A percentile compares a stretch with the other conserved stretches of the same genome.
These are phyloP conservation scores for Gobionotothen gibberifrons DNA, from an alignment of 2,797 vertebrate genomes.

Conservation along the genomic window DNA sequence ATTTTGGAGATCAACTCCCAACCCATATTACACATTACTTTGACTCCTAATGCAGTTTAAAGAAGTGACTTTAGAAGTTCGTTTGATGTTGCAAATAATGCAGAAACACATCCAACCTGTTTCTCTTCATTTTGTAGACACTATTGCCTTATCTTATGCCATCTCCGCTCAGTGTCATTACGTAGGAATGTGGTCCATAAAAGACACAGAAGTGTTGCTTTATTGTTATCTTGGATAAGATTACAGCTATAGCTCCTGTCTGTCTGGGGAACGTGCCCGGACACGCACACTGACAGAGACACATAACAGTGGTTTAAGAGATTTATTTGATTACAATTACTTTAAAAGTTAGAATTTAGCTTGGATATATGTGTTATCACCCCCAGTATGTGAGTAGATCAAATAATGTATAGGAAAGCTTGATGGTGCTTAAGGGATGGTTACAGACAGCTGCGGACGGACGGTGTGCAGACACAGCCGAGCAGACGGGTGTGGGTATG, in stretches of 20 bases:
- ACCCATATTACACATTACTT: not conserved
- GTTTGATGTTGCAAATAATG: not conserved
- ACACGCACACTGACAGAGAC: slow-evolving; percentile 12
- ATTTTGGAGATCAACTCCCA: not conserved
- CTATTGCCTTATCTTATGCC: slow-evolving; percentile 1
- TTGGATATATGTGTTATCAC: not conserved
- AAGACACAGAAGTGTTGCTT: slow-evolving; percentile 39
- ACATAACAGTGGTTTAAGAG: not conserved
- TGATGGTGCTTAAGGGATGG: slow-evolving; percentile 1
- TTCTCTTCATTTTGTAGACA: not conserved
- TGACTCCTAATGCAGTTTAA: not conserved
- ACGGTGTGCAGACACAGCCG: slow-evolving; percentile 29
- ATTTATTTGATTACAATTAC: not conserved
- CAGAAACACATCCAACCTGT: not conserved
- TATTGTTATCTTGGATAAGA: slow-evolving; percentile 44
- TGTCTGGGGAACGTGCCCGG: slow-evolving; percentile 18
- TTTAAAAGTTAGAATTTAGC: slow-evolving; percentile 1
- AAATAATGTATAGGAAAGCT: not conserved
- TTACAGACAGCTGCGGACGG: slow-evolving; percentile 32
- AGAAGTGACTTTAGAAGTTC: not conserved
- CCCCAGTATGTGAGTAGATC: not conserved
- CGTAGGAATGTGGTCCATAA: slow-evolving; percentile 40
- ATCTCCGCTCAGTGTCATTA: slow-evolving; percentile 18
- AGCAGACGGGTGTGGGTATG: slow-evolving; percentile 60
- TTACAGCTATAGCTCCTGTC: slow-evolving; percentile 49